Percentiles rank a stretch among this genome's conserved stretches.
Evolutionary conservation across 2,797 vertebrate genomes (phyloP).

Genomic region (Lagorchestes hirsutus): DNA sequence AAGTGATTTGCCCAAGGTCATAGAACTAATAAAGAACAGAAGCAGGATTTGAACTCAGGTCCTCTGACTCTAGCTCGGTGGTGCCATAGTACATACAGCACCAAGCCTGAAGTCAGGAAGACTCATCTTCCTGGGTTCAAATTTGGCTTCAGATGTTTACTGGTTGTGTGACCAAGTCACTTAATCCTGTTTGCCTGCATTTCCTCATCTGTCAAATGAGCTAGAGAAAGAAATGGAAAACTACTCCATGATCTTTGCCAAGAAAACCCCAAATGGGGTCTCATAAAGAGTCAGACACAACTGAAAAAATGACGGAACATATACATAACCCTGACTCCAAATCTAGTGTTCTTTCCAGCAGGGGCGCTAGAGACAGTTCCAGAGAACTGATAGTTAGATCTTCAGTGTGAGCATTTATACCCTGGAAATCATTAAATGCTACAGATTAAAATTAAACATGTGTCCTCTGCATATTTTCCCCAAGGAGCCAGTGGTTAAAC

Average conservation of each 20-base stretch:
- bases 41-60: slow-evolving; percentile 49
- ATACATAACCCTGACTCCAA: not conserved
- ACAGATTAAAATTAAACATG: not conserved
- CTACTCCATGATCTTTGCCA: not conserved
- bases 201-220: not conserved
- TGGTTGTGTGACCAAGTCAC: not conserved
- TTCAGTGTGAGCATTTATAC: not conserved
- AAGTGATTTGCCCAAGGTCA: not conserved
- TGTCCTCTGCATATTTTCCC: not conserved
- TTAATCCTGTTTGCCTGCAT: not conserved
- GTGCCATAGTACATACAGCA: not conserved
- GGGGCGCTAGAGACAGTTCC: not conserved
- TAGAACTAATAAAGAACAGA: not conserved
- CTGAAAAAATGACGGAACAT: not conserved
- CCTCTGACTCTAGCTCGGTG: not conserved
- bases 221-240: not conserved
- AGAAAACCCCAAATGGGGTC: not conserved
- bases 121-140: not conserved
- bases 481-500: not conserved
- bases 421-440: not conserved
- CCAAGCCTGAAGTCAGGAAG: not conserved
- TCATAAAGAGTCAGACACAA: not conserved
- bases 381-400: not conserved
- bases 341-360: not conserved
- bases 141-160: not conserved